Evolutionary conservation across 2,888 invertebrate genomes (phyloP), one percentile per base, ranked within the genome.

Genomic region (Drosophila siamana): DNA sequence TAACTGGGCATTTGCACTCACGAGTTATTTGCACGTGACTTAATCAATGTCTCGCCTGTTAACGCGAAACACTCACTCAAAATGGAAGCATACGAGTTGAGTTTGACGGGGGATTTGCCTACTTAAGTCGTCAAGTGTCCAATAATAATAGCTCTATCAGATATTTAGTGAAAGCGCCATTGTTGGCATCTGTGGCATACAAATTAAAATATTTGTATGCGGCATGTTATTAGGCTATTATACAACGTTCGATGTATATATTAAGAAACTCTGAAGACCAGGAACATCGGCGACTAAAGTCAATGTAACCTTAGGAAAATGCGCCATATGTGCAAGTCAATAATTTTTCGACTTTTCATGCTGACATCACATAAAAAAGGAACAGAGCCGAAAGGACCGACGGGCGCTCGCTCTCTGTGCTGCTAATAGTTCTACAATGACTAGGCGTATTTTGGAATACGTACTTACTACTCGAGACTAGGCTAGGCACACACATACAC

Each of bases 321-420:
- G 83, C 83, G 87, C 84, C 89, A 90, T 89, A 88, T 89, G 89
- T 78, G 84, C 80, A 81, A 81, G 80, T 89, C 78, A 81, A 86
- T 85, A 85, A 90, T 90, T 88, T 89, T 90, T 89, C 77, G 74
- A 80, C 85, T 71, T 90, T 86, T 89, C 89, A 90, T 89, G 90
- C 78, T 87, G 77, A 86, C 89, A 74, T 63, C 69, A 79, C 83
- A 84, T 2, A 80, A 83, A 86, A 66, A 59, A 33, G 24, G 44
- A 44, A 26, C 52, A 71, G 40, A 47, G 41, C 44, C 28, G 26
- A 52, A 61, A 74, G 30, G 30, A 61, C 69, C 47, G 61, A 69
- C 63, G 64, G 61, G 52, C 61, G 66, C 48, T 48, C 55, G 61
- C 38, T 59, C 51, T n/a, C 30, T 33, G 46, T 52, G 70, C 38